Evolutionary conservation across 2,797 vertebrate genomes (phyloP).

Genomic region (Sardinella longiceps): DNA sequence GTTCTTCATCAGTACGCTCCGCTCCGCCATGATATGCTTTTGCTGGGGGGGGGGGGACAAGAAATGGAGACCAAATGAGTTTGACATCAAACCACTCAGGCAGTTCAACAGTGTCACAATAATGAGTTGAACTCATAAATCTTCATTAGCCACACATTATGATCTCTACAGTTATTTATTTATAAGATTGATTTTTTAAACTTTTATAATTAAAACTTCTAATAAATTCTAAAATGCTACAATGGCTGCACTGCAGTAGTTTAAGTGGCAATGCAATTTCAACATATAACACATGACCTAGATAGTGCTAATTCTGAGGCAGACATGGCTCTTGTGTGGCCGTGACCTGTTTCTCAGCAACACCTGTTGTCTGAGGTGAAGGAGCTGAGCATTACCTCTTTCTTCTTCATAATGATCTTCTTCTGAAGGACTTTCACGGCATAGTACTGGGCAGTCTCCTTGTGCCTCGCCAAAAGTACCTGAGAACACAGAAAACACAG

Average conservation of each 20-base stretch:
- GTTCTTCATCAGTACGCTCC: slow-evolving; percentile 83
- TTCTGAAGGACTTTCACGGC: slow-evolving; percentile 83
- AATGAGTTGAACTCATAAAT: not conserved
- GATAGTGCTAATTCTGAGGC: not conserved
- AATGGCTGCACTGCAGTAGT: not conserved
- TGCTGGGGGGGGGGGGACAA: slow-evolving; percentile 64
- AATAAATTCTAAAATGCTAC: not conserved
- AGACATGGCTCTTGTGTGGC: not conserved
- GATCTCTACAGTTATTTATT: no score
- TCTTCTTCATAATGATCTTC: slow-evolving; percentile 83
- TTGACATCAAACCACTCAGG: not conserved
- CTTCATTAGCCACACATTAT: no score
- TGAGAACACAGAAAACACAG: slow-evolving; percentile 41
- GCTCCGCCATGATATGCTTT: slow-evolving; percentile 85
- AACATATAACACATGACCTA: not conserved
- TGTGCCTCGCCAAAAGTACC: slow-evolving; percentile 81
- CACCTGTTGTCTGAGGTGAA: not conserved
- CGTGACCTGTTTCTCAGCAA: not conserved
- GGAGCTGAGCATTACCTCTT: slow-evolving; percentile 67
- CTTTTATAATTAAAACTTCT: no score
- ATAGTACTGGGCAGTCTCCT: slow-evolving; percentile 75
- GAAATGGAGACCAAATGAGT: not conserved
- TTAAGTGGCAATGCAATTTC: not conserved
- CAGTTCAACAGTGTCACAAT: no score
- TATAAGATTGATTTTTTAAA: no score